Evolutionary conservation across 2,113 vertebrate species (phyloP).

Genomic region (Galeopterus variegatus): DNA sequence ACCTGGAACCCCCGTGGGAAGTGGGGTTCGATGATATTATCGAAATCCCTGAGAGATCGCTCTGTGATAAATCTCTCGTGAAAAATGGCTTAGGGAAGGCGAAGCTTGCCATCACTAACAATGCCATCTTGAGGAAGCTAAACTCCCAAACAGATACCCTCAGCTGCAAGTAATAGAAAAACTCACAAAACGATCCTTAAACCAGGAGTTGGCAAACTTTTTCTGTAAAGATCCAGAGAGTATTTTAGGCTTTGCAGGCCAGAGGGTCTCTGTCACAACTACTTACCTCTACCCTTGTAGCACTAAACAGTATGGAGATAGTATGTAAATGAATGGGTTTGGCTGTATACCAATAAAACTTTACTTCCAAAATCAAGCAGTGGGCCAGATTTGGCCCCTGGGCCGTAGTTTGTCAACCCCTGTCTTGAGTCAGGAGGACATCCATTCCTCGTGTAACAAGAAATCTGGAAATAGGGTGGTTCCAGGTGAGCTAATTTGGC

Average conservation of each 20-base stretch:
- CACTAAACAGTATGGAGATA: neutral
- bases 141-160: neutral
- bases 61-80: neutral
- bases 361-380: slow-evolving; percentile 30
- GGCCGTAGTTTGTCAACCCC: neutral
- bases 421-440: neutral
- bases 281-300: neutral
- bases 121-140: neutral
- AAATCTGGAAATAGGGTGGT: neutral
- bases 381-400: neutral
- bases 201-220: neutral
- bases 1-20: neutral
- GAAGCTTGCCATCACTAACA: neutral
- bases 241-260: neutral
- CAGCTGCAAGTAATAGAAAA: neutral
- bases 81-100: neutral
- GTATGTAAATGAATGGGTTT: neutral
- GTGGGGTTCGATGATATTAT: neutral
- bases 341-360: neutral
- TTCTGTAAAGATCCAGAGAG: neutral
- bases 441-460: neutral
- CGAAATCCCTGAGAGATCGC: neutral
- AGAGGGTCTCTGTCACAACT: neutral
- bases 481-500: neutral
- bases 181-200: neutral